phyloP scores from a whole-genome alignment of 2,113 vertebrate genomes.

The Cyphomyrus plagiostoma region DNA sequence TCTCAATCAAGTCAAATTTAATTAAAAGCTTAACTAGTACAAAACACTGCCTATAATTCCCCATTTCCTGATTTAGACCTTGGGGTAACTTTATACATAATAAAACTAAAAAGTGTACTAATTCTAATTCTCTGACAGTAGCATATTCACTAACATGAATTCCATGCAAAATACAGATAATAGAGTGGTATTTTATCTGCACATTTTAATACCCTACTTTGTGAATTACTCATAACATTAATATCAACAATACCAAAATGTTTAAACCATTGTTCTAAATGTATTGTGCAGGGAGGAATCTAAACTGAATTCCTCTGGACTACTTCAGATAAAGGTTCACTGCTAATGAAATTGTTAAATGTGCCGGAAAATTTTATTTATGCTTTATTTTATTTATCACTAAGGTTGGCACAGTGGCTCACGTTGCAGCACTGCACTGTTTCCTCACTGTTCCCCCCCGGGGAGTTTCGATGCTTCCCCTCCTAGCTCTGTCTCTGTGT shows the following conservation, averaged over 20 bases:
- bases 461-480: not conserved
- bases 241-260: not conserved
- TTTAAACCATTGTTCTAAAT: not conserved
- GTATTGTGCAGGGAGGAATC: not conserved
- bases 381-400: not conserved
- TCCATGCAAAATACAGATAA: not conserved
- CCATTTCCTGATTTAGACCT: not conserved
- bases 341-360: not conserved
- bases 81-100: not conserved
- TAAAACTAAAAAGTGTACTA: not conserved
- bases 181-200: not conserved
- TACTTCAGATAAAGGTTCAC: not conserved
- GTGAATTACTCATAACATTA: not conserved
- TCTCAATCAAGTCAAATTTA: conserved; percentile 6
- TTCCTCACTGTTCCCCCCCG: not conserved
- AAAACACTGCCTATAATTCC: not conserved
- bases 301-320: not conserved
- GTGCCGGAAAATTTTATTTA: not conserved
- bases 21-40: not conserved
- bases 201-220: not conserved
- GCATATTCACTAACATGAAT: not conserved
- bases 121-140: not conserved
- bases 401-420: not conserved
- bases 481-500: not conserved
- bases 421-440: not conserved